Conservation (phyloP, 2,888 invertebrate genomes). For the Ennomos erosarius region DNA sequence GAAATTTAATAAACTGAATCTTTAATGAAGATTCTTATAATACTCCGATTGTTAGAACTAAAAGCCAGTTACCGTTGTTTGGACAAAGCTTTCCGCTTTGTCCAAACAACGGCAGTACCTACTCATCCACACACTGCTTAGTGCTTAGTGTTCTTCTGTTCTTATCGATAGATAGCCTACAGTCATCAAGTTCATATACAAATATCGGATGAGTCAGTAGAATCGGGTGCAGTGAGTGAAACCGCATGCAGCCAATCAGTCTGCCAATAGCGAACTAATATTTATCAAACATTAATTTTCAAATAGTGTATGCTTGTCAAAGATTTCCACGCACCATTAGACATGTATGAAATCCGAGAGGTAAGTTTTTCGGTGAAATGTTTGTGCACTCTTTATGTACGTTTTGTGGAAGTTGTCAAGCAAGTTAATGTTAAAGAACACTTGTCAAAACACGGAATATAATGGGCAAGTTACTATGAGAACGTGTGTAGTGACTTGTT, state of each 20-base stretch:
- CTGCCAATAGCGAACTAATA: constrained; percentile 40
- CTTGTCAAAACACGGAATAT: constrained; percentile 41
- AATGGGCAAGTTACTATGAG: constrained; percentile 38
- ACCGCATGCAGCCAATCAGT: constrained; percentile 35
- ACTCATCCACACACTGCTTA: no score
- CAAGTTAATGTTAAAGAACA: constrained; percentile 42
- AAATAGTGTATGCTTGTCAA: constrained; percentile 50
- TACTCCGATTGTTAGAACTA: no score
- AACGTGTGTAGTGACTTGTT: constrained; percentile 30
- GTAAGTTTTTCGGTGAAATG: constrained; percentile 50
- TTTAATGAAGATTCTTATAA: no score
- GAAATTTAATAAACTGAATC: no score
- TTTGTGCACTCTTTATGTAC: constrained; percentile 42
- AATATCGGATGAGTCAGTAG: constrained; percentile 7
- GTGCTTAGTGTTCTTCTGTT: no score
- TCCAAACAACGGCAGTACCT: no score
- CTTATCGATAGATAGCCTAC: no score
- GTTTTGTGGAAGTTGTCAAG: constrained; percentile 48
- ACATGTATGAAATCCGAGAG: constrained; percentile 46
- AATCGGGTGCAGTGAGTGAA: constrained; percentile 3
- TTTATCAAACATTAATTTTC: constrained; percentile 51
- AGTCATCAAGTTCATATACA: neutral
- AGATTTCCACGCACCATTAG: constrained; percentile 61
- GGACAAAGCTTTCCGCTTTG: no score
- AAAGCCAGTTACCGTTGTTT: no score